Percentiles rank a stretch among this genome's conserved stretches.
Evolutionary conservation across 2,888 invertebrate genomes (phyloP).

Genomic region (Oscheius myriophilus): DNA sequence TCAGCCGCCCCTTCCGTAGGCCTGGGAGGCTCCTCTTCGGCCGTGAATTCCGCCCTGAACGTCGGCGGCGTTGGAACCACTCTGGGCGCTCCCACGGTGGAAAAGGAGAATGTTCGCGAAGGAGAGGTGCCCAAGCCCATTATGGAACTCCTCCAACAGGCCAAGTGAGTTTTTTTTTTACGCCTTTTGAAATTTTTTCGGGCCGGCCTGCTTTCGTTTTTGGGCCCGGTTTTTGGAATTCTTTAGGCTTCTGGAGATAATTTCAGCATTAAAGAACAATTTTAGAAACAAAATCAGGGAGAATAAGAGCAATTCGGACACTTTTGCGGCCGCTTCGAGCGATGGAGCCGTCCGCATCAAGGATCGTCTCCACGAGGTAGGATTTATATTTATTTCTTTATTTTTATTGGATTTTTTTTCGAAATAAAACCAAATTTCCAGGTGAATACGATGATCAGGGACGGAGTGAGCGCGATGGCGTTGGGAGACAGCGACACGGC

Average conservation of each 20-base stretch:
- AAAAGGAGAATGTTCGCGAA: conserved; percentile 28
- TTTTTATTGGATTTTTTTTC: too few relatives aligned
- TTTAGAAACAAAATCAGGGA: conserved; percentile 22
- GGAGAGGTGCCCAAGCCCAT: conserved; percentile 27
- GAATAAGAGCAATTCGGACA: conserved; percentile 31
- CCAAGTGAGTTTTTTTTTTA: conserved; percentile 24
- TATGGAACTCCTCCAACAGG: conserved; percentile 12
- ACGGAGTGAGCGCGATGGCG: conserved; percentile 9
- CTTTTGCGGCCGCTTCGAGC: conserved; percentile 25
- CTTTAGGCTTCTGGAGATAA: too few relatives aligned
- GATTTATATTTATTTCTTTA: neutral
- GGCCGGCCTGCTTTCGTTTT: too few relatives aligned
- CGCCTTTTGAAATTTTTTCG: neutral
- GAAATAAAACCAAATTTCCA: neutral
- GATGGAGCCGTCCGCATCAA: conserved; percentile 28
- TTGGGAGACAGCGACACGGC: conserved; percentile 11
- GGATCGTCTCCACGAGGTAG: conserved; percentile 29
- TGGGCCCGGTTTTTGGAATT: too few relatives aligned
- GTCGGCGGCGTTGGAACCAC: conserved; percentile 13
- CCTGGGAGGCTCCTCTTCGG: conserved; percentile 21
- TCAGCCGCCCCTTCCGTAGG: conserved; percentile 23
- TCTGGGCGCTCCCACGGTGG: conserved; percentile 8
- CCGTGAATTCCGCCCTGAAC: conserved; percentile 7
- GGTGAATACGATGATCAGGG: conserved; percentile 23
- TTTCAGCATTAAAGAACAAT: neutral